Evolutionary conservation across 2,797 vertebrate species (phyloP), one percentile per base, ranked within the genome.

Genomic region (Sebastes variabilis): DNA sequence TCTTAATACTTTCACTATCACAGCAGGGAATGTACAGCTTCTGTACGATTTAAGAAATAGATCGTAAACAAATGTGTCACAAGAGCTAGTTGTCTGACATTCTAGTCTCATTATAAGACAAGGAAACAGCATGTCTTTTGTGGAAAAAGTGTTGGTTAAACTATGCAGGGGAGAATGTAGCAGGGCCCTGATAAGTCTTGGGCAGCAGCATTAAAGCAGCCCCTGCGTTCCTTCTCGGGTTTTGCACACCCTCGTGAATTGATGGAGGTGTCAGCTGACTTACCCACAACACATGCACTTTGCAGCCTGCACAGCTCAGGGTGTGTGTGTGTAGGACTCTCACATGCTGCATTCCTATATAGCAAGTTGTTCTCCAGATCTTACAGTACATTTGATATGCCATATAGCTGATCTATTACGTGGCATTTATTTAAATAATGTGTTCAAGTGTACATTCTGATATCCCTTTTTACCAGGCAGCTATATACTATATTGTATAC

Each of bases 201-300:
- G 84, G 79, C 66, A 22, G 85, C 54, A 74, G 81, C 69, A 73
- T 89, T 83, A 66, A 85, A 66, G 75, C 82, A 76, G 82, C 82
- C 82, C 75, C 69, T 73, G 76, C 84, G 78, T 87, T 92, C 88
- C 86, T 85, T 76, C 77, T 13, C 30, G 84, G 85, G 78, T 89
- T 91, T 91, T 76, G 70, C 92, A 91, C 76, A 65, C 79, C 80
- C 92, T 92, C 85, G 94, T 94, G 93, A 94, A 95, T 70, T 90
- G 86, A 79, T 76, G 88, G 49, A 49, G 69, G 56, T 76, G 86
- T 95, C 94, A 95, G 94, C 92, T 96, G 94, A 95, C 94, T 88
- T 88, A 3, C 56, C 79, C 76, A 56, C 75, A 91, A 59, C 78
- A 72, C 82, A 82, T 76, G 65, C 72, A 81, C 76, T 76, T 77